phyloP scores from a whole-genome alignment of 1,140 invertebrate species.

The Drosophila rhopaloa region DNA sequence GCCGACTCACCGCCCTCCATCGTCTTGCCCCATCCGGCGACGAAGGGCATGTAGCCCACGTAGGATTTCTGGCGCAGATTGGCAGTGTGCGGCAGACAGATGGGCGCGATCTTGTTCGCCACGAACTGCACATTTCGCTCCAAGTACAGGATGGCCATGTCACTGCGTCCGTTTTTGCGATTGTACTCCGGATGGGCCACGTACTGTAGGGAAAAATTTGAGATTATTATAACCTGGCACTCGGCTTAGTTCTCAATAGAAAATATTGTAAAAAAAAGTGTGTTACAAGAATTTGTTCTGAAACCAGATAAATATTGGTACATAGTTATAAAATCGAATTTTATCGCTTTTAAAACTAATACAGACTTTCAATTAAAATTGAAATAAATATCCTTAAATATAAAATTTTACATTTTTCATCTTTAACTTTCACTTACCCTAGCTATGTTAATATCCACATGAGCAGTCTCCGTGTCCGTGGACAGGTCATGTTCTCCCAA shows the following conservation, averaged over 20 bases:
- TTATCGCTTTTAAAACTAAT: too few species aligned
- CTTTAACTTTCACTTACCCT: constrained; percentile 24
- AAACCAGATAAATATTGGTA: too few species aligned
- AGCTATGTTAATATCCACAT: constrained; percentile 63
- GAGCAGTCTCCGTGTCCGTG: constrained; percentile 63
- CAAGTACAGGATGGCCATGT: constrained; percentile 73
- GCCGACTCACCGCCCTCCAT: constrained; percentile 87
- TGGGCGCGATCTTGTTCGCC: constrained; percentile 49
- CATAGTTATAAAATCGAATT: too few species aligned
- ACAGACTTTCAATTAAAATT: too few species aligned
- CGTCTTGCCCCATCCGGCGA: constrained; percentile 91
- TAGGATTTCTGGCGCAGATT: constrained; percentile 56
- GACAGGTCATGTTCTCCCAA: constrained; percentile 79
- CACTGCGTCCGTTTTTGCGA: constrained; percentile 66
- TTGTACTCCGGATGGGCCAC: constrained; percentile 64
- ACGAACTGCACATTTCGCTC: constrained; percentile 67
- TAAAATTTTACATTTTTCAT: too few species aligned
- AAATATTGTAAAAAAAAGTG: too few species aligned
- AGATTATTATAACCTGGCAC: too few species aligned
- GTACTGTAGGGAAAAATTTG: constrained; percentile 15
- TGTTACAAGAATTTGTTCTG: too few species aligned
- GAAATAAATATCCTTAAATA: too few species aligned
- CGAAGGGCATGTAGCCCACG: constrained; percentile 86
- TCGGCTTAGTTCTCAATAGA: too few species aligned
- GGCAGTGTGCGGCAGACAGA: constrained; percentile 61